Conservation (phyloP, 1,140 invertebrate genomes). For the Steinernema khuongi region DNA sequence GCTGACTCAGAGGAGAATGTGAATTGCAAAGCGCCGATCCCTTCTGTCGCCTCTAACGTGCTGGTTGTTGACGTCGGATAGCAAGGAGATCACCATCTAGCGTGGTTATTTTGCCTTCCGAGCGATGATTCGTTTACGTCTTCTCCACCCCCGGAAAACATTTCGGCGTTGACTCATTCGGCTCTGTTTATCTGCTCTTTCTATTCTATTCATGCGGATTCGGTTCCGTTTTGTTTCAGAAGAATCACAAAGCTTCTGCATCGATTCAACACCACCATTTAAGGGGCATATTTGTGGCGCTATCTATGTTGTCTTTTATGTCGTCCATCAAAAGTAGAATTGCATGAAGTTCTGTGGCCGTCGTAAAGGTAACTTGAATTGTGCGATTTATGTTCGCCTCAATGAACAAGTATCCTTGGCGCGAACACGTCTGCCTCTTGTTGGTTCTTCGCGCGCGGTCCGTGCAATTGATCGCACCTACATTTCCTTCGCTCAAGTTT, state of each 20-base stretch:
- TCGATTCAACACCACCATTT: too few relatives aligned
- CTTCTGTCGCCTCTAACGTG: background rate
- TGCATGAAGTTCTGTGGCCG: background rate
- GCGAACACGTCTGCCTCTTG: background rate
- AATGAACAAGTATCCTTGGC: background rate
- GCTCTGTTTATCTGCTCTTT: too few relatives aligned
- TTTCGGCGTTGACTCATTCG: too few relatives aligned
- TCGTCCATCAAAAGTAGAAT: background rate
- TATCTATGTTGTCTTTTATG: background rate
- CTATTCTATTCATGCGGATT: too few relatives aligned
- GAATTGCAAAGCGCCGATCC: slow-evolving; percentile 5
- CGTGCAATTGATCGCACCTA: slow-evolving; percentile 3
- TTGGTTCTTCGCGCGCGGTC: background rate
- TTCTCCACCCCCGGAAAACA: too few relatives aligned
- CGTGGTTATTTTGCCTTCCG: too few relatives aligned
- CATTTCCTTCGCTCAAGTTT: background rate
- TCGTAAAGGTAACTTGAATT: background rate
- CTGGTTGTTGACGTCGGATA: background rate
- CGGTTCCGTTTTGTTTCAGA: too few relatives aligned
- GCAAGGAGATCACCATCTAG: background rate
- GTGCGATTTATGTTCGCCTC: background rate
- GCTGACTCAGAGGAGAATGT: background rate
- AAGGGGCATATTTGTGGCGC: background rate
- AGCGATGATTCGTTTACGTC: too few relatives aligned
- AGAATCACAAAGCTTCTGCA: too few relatives aligned